Evolutionary conservation across 2,888 invertebrate genomes (phyloP).

Genomic region (Himalopsyche japonica): DNA sequence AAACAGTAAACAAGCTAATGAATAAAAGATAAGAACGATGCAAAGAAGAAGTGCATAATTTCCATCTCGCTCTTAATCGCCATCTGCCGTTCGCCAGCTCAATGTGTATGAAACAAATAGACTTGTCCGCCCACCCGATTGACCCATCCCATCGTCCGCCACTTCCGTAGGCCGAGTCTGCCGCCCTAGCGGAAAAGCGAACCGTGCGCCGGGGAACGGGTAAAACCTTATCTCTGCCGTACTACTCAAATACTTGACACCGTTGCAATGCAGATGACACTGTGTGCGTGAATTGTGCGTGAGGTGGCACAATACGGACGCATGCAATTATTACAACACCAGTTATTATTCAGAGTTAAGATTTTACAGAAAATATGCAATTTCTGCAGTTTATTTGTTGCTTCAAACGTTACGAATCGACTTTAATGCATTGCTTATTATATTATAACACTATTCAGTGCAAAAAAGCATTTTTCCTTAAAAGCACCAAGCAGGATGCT

Average conservation of each 20-base stretch:
- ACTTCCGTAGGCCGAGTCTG: neutral
- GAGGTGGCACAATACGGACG: neutral
- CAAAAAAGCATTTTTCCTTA: no score
- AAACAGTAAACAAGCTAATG: neutral
- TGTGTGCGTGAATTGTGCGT: constrained; percentile 33
- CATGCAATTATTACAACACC: neutral
- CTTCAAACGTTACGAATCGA: no score
- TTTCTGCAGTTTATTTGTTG: neutral
- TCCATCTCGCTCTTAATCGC: neutral
- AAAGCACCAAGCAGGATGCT: no score
- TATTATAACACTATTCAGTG: no score
- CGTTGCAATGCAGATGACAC: constrained; percentile 21
- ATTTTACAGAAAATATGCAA: no score
- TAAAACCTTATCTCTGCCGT: constrained; percentile 34
- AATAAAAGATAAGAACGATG: neutral
- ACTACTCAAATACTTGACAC: constrained; percentile 39
- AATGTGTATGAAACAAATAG: neutral
- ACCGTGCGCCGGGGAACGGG: neutral
- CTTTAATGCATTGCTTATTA: no score
- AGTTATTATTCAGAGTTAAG: neutral
- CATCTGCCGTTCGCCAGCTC: neutral
- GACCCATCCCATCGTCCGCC: neutral
- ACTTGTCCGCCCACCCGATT: neutral
- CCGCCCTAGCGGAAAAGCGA: neutral
- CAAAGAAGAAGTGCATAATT: neutral